A percentile compares a stretch with the other conserved stretches of the same genome.
Evolutionary conservation across 2,797 vertebrate species (phyloP).

Genomic region (Melanogrammus aeglefinus): DNA sequence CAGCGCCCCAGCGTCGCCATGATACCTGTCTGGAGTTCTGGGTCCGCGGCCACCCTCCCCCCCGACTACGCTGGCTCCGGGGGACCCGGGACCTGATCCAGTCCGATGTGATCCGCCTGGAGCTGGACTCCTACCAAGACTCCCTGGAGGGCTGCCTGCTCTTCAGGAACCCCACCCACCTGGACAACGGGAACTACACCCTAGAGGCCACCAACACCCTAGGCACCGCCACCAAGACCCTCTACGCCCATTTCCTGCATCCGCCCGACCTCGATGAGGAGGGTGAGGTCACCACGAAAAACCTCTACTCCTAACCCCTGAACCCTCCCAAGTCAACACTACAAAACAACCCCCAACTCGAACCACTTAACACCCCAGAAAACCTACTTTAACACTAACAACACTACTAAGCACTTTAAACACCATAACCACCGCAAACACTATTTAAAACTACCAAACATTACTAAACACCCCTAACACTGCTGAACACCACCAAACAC

Average conservation of each 20-base stretch:
- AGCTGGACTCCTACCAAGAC: slow-evolving; percentile 88
- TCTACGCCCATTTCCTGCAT: slow-evolving; percentile 90
- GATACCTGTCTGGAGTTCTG: slow-evolving; percentile 95
- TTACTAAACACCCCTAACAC: background rate
- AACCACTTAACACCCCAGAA: background rate
- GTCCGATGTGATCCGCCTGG: slow-evolving; percentile 81
- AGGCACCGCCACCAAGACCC: slow-evolving; percentile 86
- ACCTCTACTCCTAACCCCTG: background rate
- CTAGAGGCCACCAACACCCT: slow-evolving; percentile 88
- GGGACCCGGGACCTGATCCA: slow-evolving; percentile 79
- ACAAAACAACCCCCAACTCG: background rate
- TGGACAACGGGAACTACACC: slow-evolving; percentile 97
- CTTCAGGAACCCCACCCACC: slow-evolving; percentile 94
- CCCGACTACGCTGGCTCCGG: slow-evolving; percentile 89
- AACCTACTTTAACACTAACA: background rate
- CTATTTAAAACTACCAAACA: background rate
- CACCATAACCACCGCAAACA: background rate
- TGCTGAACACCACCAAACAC: background rate
- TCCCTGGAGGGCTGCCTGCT: slow-evolving; percentile 91
- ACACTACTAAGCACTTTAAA: background rate
- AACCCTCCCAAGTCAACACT: background rate
- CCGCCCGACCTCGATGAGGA: slow-evolving; percentile 74
- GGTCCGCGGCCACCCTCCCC: slow-evolving; percentile 89
- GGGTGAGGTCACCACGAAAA: slow-evolving; percentile 43
- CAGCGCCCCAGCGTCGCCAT: slow-evolving; percentile 87